Evolutionary conservation across 2,888 invertebrate genomes (phyloP).

Genomic region (Leptinotarsa haldemani): DNA sequence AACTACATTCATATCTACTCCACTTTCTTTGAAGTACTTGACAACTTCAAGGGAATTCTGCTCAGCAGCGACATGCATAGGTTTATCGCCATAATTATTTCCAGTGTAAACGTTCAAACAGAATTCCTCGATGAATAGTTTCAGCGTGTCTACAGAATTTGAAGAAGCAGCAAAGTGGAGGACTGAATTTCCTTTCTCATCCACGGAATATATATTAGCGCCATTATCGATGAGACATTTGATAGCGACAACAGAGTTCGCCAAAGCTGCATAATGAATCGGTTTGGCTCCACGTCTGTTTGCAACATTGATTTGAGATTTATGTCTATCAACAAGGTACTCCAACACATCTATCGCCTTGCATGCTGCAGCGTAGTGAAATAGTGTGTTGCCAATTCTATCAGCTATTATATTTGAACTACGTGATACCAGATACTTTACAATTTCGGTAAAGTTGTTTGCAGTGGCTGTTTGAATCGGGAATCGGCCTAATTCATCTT

Average conservation of each 20-base stretch:
- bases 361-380: constrained; percentile 4
- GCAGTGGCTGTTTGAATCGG: not conserved
- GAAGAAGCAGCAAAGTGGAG: constrained; percentile 14
- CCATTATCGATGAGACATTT: constrained; percentile 13
- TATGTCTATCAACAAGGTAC: not conserved
- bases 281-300: constrained; percentile 9
- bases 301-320: not conserved
- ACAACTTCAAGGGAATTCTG: constrained; percentile 5
- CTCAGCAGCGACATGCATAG: constrained; percentile 19
- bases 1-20: not conserved
- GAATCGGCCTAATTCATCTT: not conserved
- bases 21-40: constrained; percentile 5
- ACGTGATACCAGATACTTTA: not conserved
- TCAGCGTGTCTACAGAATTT: not conserved
- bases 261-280: constrained; percentile 19
- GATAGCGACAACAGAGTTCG: not conserved
- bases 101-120: not conserved
- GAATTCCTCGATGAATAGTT: constrained; percentile 8
- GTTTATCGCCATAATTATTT: constrained; percentile 9
- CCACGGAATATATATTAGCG: not conserved
- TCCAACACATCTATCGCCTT: constrained; percentile 6
- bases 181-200: not conserved
- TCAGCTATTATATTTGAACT: not conserved
- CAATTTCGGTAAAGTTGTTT: not conserved
- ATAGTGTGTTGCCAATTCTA: not conserved